Evolutionary conservation across 92 coral and sea anemone genomes (phyloP), one percentile per base, ranked within the genome.

Genomic region (Epizoanthus ramosus): DNA sequence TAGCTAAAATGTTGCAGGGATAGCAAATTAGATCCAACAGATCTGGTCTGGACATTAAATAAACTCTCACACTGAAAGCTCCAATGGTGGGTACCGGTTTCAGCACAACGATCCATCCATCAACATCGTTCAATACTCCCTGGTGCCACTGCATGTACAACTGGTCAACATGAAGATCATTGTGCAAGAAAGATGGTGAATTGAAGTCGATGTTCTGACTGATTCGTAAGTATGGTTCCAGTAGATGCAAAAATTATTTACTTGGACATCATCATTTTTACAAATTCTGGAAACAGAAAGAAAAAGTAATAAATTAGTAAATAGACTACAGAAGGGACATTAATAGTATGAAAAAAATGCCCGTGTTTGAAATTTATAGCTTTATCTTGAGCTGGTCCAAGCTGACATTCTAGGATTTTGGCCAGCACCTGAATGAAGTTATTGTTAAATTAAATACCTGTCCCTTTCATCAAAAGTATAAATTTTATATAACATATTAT

Each of bases 251-350:
- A 71, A 71, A 21, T 19, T 15, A 1, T 68, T 71, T 71, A 71
- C 75, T 71, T 71, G 75, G 75, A 71, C 33, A 57, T 71, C 75
- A 71, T 71, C 75, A 71, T 71, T 71, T 45, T 71, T 56, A 71
- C 75, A 71, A 71, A 71, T 71, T 71, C 75, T 71, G 75, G 9
- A 45, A 10, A 19, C 14, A 45, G 19, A 69, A 35, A 12, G 12
- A 39, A 37, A 37, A 37, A 50, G 54, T 9, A 1, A 50, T 0
- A 50, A 50, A 13, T 50, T 50, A 50, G 54, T 50, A 50, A 10
- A 28, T 50, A 2, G 54, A 50, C 31, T 28, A 28, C 31, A 28
- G 31, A 28, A 28, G 31, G 31, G 31, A 28, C 31, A 28, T 0
- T 28, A 28, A n/a, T n/a, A n/a, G n/a, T n/a, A n/a, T n/a, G n/a